A percentile compares a stretch with the other conserved stretches of the same genome.
Evolutionary conservation across 2,113 vertebrate species (phyloP).

Genomic region (Procavia capensis): DNA sequence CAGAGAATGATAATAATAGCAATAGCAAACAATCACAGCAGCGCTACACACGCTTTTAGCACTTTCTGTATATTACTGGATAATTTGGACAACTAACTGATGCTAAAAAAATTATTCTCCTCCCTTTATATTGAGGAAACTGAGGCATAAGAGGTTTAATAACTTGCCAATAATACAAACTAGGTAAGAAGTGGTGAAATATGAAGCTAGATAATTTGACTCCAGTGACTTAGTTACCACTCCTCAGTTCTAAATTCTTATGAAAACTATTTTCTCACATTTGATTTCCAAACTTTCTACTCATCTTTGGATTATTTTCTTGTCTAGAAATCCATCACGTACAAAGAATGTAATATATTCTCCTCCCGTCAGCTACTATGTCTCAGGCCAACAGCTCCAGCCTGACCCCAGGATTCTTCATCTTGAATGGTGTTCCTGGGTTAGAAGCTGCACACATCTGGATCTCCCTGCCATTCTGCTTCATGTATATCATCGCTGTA

Average conservation of each 20-base stretch:
- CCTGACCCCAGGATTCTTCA: constrained; percentile 34
- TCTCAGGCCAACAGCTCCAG: constrained; percentile 53
- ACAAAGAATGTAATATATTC: constrained; percentile 36
- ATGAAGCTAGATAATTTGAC: background rate
- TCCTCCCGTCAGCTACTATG: constrained; percentile 17
- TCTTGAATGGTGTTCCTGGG: constrained; percentile 71
- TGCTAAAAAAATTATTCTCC: background rate
- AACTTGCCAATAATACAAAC: background rate
- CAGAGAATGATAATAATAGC: background rate
- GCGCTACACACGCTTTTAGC: background rate
- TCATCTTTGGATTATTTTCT: background rate
- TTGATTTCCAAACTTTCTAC: background rate
- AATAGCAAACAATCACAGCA: background rate
- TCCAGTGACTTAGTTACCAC: background rate
- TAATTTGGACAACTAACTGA: background rate
- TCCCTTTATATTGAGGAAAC: background rate
- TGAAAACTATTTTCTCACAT: background rate
- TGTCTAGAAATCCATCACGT: background rate
- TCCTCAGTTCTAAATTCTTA: background rate
- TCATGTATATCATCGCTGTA: constrained; percentile 67
- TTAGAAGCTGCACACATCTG: constrained; percentile 68
- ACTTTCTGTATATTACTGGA: background rate
- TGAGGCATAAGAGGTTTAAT: background rate
- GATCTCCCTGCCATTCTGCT: constrained; percentile 78
- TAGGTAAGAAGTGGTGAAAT: background rate